Conservation (phyloP, 2,113 vertebrate genomes). For the Sander vitreus region DNA sequence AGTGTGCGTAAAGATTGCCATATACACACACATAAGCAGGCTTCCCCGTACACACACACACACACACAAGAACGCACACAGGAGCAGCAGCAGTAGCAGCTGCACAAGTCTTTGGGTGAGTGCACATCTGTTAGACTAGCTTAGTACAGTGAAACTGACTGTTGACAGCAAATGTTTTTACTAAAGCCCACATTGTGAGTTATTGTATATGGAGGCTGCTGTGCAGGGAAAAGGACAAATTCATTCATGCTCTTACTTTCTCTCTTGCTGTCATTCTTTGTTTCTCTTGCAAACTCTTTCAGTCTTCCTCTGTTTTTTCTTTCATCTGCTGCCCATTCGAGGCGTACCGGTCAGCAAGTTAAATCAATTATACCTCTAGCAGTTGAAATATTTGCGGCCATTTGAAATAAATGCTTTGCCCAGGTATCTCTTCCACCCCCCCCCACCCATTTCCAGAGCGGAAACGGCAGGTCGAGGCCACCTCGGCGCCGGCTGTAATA, state of each 20-base stretch:
- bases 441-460: conserved; percentile 21
- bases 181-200: conserved; percentile 65
- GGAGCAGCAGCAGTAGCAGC: conserved; percentile 68
- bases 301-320: conserved; percentile 28
- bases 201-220: conserved; percentile 60
- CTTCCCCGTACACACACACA: conserved; percentile 3
- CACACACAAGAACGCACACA: conserved; percentile 28
- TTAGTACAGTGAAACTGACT: conserved; percentile 67
- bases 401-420: conserved; percentile 60
- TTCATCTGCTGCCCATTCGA: conserved; percentile 20
- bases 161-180: conserved; percentile 77
- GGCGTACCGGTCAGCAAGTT: conserved; percentile 39
- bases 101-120: conserved; percentile 74
- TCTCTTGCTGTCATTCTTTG: conserved; percentile 15
- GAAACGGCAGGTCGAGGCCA: conserved; percentile 55
- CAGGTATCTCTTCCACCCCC: conserved; percentile 48
- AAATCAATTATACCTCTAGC: conserved; percentile 69
- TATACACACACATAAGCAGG: conserved; percentile 35
- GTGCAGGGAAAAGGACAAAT: conserved; percentile 32
- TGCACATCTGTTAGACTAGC: conserved; percentile 77
- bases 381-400: conserved; percentile 50
- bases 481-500: conserved; percentile 35
- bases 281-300: conserved; percentile 34
- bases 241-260: conserved; percentile 41
- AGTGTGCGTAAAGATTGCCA: conserved; percentile 38